These are phyloP conservation scores for Melikaiella ostensackeni DNA, from an alignment of 2,888 invertebrate genomes.

Conservation along the genomic window DNA sequence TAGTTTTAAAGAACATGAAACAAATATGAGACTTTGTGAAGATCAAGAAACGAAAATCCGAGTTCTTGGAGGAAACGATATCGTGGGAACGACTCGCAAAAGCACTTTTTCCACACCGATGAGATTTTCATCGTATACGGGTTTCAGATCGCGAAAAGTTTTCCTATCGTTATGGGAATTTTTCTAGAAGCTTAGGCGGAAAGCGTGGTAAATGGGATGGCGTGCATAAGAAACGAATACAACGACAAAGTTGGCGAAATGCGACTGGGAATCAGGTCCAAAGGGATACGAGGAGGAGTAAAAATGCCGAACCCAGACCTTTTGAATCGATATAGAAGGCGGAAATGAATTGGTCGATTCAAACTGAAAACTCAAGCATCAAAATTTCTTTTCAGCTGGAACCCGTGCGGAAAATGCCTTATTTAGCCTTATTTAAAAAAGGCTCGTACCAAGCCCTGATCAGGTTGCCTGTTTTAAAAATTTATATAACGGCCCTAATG, in stretches of 20 bases:
- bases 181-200: conserved; percentile 40
- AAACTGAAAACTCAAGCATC: neutral
- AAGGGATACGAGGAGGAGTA: neutral
- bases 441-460: no score
- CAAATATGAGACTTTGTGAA: conserved; percentile 4
- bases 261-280: neutral
- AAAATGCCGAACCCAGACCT: neutral
- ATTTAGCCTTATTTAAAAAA: no score
- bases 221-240: conserved; percentile 15
- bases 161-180: conserved; percentile 42
- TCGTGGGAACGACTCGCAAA: neutral
- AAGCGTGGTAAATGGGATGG: conserved; percentile 18
- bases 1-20: neutral
- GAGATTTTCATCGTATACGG: conserved; percentile 33
- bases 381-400: no score
- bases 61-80: neutral
- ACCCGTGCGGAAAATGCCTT: no score
- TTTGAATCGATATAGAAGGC: neutral
- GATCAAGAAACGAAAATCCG: neutral
- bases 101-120: conserved; percentile 38
- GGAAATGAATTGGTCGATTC: neutral
- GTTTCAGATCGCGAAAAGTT: conserved; percentile 36
- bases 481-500: no score
- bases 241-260: conserved; percentile 28
- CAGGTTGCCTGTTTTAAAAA: no score